Base-by-base conservation (phyloP, 1,140 invertebrate genomes). In the Daktulosphaira vitifoliae region DNA sequence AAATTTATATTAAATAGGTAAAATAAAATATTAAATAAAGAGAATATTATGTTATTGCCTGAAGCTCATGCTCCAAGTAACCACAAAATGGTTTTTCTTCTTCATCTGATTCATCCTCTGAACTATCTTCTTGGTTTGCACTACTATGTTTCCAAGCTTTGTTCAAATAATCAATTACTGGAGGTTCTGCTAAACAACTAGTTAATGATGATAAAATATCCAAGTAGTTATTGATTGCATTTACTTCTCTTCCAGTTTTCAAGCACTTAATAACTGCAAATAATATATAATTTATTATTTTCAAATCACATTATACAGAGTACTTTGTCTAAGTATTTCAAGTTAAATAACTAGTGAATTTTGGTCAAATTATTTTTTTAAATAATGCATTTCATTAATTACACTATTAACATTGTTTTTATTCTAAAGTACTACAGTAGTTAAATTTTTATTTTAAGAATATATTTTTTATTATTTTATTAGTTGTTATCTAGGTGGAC, bases 181-280 rank as follows among this genome's bases (percentile, higher is more conserved):
- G 42, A 26, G 56, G 56, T 7, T 62, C 56, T 22, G 26, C 56
- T 11, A 62, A 48, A 46, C 44, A 5, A 62, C 42, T 62, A 2
- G 56, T 33, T 62, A 62, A 62, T 8, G 25, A 46, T 46, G 56
- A 62, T 29, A 62, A 25, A 20, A 62, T 62, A 62, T 62, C 56
- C 25, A 62, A 33, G 29, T 62, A 62, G 16, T 62, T 39, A 22
- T 46, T 48, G 29, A 62, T 33, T 48, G 18, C 11, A 48, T 62
- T 62, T 9, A 62, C 42, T 48, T 48, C 56, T 11, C 42, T 38
- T 15, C 56, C 56, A 62, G 56, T 62, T 62, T 44, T 23, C 20
- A 15, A 11, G 8, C 56, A 62, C 46, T 62, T 62, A 2, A 62
- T 48, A 6, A 48, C 56, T 62, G 29, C 5, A 56, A 3, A 46